Evolutionary conservation across 2,797 vertebrate genomes (phyloP).

Genomic region (Phrynocephalus vlangalii): DNA sequence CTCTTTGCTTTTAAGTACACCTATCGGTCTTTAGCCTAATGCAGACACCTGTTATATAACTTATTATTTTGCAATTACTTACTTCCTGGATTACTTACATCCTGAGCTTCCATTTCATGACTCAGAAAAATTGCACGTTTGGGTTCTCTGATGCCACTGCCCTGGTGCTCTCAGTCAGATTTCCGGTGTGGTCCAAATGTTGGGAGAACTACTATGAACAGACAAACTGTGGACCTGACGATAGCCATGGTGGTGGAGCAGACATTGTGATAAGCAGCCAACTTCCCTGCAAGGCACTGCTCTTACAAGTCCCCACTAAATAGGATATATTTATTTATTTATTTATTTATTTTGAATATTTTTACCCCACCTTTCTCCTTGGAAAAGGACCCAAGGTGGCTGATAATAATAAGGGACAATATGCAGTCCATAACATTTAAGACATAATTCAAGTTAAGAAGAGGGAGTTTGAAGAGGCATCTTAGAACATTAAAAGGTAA

Average conservation of each 20-base stretch:
- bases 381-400: no score
- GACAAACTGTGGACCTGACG: not conserved
- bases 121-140: not conserved
- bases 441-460: no score
- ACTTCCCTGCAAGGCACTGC: not conserved
- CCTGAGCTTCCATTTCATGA: not conserved
- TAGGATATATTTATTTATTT: no score
- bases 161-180: not conserved
- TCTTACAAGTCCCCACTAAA: not conserved
- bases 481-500: no score
- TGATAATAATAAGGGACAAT: no score
- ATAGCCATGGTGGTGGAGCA: not conserved
- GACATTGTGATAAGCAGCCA: not conserved
- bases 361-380: no score
- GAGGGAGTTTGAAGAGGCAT: no score
- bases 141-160: not conserved
- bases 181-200: not conserved
- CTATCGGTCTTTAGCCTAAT: not conserved
- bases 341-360: no score
- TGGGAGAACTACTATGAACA: not conserved
- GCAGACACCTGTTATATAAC: not conserved
- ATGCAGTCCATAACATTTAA: no score
- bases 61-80: slow-evolving; percentile 13
- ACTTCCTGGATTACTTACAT: not conserved
- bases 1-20: not conserved